Evolutionary conservation across 2,797 vertebrate genomes (phyloP).

Genomic region (Argyrosomus regius): DNA sequence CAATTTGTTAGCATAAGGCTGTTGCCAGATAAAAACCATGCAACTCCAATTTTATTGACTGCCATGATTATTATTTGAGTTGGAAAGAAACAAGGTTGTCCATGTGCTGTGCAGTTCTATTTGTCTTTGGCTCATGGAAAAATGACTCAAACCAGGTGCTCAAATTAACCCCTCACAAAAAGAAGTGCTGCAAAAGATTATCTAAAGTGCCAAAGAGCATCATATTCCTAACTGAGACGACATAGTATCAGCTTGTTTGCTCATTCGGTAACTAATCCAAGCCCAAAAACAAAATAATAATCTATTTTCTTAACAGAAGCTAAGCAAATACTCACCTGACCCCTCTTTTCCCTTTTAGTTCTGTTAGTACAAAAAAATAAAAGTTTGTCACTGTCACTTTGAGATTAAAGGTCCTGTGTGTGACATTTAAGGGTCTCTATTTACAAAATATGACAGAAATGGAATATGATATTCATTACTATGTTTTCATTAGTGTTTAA

Average conservation of each 20-base stretch:
- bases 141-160: not conserved
- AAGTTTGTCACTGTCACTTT: not conserved
- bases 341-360: not conserved
- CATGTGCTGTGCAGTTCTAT: constrained; percentile 2
- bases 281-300: constrained; percentile 2
- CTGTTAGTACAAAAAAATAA: not conserved
- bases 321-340: not conserved
- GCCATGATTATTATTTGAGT: constrained; percentile 20
- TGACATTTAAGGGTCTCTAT: no score
- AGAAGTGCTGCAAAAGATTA: not conserved
- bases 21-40: constrained; percentile 16
- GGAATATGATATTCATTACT: no score
- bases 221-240: not conserved
- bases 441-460: no score
- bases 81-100: not conserved
- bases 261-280: constrained; percentile 27
- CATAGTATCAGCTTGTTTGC: constrained; percentile 3
- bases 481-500: no score
- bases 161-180: not conserved
- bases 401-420: not conserved
- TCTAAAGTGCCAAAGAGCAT: not conserved
- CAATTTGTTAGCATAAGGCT: constrained; percentile 19
- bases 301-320: constrained; percentile 2
- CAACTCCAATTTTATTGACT: constrained; percentile 9
- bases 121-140: not conserved